A percentile compares a stretch with the other conserved stretches of the same genome.
Conservation (phyloP, 2,888 invertebrate genomes). For the Xylocampa areola region DNA sequence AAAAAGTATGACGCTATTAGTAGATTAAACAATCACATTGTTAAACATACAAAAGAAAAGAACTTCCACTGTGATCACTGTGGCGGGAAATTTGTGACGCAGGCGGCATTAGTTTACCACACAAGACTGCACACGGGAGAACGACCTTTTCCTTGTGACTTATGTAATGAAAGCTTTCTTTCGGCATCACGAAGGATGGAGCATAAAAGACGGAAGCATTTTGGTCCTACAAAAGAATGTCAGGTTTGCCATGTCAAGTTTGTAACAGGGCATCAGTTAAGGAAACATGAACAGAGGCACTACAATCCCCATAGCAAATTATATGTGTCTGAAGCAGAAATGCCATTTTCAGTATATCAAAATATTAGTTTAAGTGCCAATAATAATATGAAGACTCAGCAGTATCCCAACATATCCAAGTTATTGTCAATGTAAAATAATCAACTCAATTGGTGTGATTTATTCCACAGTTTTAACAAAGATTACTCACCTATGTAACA, state of each 20-base stretch:
- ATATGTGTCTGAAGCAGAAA: slow-evolving; percentile 61
- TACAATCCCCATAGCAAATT: slow-evolving; percentile 80
- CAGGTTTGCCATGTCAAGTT: slow-evolving; percentile 77
- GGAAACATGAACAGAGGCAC: slow-evolving; percentile 76
- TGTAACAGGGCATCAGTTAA: slow-evolving; percentile 68
- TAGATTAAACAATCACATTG: slow-evolving; percentile 75
- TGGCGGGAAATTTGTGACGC: slow-evolving; percentile 78
- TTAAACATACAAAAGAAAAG: slow-evolving; percentile 80
- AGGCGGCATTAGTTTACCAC: slow-evolving; percentile 78
- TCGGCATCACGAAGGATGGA: slow-evolving; percentile 80
- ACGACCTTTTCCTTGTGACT: slow-evolving; percentile 77
- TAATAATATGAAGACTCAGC: slow-evolving; percentile 42
- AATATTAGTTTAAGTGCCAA: slow-evolving; percentile 25
- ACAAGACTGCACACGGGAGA: slow-evolving; percentile 82
- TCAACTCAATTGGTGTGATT: too few species aligned
- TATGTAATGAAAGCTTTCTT: slow-evolving; percentile 79
- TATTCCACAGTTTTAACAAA: too few species aligned
- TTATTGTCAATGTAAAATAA: slow-evolving; percentile 51
- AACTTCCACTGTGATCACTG: slow-evolving; percentile 79
- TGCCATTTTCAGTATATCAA: slow-evolving; percentile 24
- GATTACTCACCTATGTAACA: too few species aligned
- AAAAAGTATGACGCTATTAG: slow-evolving; percentile 81
- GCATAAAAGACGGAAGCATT: slow-evolving; percentile 77
- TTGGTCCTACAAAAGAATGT: slow-evolving; percentile 77
- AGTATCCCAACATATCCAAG: slow-evolving; percentile 49